These are phyloP conservation scores for Strix uralensis DNA, from an alignment of 2,113 vertebrate genomes.

Conservation along the genomic window DNA sequence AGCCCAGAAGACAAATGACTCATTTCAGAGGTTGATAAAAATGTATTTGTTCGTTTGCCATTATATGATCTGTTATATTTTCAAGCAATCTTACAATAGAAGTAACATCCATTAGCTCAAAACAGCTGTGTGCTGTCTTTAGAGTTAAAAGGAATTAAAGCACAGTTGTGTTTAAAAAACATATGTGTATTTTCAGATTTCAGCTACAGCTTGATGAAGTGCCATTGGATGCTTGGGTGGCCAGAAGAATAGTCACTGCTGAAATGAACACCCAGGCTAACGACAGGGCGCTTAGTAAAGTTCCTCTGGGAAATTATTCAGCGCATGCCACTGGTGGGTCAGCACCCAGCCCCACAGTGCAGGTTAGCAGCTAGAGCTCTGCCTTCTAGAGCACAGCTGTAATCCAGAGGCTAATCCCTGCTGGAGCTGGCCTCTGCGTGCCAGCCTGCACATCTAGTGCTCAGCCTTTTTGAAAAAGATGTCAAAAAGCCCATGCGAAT, in stretches of 20 bases:
- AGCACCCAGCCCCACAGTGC: background rate
- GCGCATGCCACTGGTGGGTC: background rate
- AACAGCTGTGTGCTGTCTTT: constrained; percentile 29
- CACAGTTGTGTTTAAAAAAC: background rate
- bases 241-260: background rate
- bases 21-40: constrained; percentile 75
- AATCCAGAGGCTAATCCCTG: background rate
- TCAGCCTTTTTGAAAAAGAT: background rate
- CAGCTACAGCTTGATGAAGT: background rate
- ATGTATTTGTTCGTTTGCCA: constrained; percentile 61
- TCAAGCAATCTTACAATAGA: constrained; percentile 17
- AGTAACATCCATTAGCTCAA: constrained; percentile 39
- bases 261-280: background rate
- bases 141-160: constrained; percentile 34
- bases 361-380: background rate
- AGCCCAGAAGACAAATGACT: constrained; percentile 57
- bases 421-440: background rate
- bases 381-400: background rate
- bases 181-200: background rate
- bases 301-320: background rate
- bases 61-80: constrained; percentile 61
- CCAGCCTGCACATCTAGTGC: background rate
- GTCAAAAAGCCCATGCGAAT: background rate
- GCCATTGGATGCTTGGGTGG: constrained; percentile 28
- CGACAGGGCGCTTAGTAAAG: fast-evolving